phyloP scores from a whole-genome alignment of 2,888 invertebrate species.

The Coelinius sp. region DNA sequence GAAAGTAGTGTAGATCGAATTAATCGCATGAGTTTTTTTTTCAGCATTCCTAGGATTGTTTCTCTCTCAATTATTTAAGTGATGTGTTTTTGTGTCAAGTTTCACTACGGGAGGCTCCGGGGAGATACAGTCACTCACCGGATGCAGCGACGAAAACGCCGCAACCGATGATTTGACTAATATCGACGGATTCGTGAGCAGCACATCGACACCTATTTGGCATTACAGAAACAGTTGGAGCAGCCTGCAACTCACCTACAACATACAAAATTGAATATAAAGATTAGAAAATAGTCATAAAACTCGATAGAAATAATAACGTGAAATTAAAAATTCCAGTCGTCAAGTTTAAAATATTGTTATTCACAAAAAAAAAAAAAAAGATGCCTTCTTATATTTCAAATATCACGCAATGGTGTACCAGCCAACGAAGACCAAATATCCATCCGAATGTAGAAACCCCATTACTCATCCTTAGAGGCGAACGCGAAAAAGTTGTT shows the following conservation, averaged over 20 bases:
- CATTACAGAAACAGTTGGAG: constrained; percentile 70
- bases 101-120: constrained; percentile 48
- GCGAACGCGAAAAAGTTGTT: constrained; percentile 67
- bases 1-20: constrained; percentile 40
- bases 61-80: constrained; percentile 25
- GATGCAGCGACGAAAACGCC: constrained; percentile 70
- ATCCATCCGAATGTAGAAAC: constrained; percentile 62
- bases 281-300: not conserved
- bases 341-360: constrained; percentile 18
- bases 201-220: constrained; percentile 71
- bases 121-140: constrained; percentile 67
- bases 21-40: constrained; percentile 39
- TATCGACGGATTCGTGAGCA: constrained; percentile 60
- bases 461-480: constrained; percentile 60
- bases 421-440: constrained; percentile 63
- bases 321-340: not conserved
- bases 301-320: not conserved
- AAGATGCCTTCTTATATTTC: not conserved
- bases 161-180: constrained; percentile 68
- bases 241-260: constrained; percentile 70
- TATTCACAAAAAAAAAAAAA: constrained; percentile 29
- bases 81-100: constrained; percentile 46
- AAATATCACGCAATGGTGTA: constrained; percentile 55
- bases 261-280: constrained; percentile 50
- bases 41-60: constrained; percentile 37